A percentile compares a stretch with the other conserved stretches of the same genome.
These are phyloP conservation scores for Aurelia sp. DNA, from an alignment of 30 jellyfish, hydroid and myxozoan genomes.

Conservation along the genomic window DNA sequence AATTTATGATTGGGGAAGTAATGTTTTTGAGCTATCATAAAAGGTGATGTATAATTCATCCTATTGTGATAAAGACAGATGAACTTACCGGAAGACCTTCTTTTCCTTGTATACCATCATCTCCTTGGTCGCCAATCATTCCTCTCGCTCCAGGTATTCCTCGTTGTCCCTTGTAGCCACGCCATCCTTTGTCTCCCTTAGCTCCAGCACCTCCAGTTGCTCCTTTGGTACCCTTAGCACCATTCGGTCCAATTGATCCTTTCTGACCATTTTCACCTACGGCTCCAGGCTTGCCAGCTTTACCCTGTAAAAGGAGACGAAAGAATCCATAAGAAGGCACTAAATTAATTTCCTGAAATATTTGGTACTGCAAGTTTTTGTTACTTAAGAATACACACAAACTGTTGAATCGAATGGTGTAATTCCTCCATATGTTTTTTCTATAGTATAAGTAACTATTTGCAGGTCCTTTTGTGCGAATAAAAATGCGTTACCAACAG, in stretches of 20 bases:
- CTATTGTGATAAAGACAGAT: neutral
- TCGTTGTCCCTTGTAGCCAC: slow-evolving; percentile 88
- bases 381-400: no score
- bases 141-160: slow-evolving; percentile 86
- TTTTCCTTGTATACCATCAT: slow-evolving; percentile 64
- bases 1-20: no score
- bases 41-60: no score
- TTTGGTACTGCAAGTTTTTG: no score
- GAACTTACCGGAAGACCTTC: slow-evolving; percentile 54
- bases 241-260: slow-evolving; percentile 76
- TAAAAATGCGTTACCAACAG: no score
- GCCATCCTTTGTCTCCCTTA: slow-evolving; percentile 93
- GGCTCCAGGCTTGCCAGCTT: slow-evolving; percentile 43
- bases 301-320: slow-evolving; percentile 28
- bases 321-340: no score
- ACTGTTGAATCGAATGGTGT: no score
- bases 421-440: no score
- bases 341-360: no score
- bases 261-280: slow-evolving; percentile 65
- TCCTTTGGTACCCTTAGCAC: slow-evolving; percentile 72
- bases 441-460: no score
- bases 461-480: no score
- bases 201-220: slow-evolving; percentile 78
- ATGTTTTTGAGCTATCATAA: no score
- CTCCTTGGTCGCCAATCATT: slow-evolving; percentile 62